Evolutionary conservation across 2,113 vertebrate species (phyloP).

Genomic region (Buteo buteo): DNA sequence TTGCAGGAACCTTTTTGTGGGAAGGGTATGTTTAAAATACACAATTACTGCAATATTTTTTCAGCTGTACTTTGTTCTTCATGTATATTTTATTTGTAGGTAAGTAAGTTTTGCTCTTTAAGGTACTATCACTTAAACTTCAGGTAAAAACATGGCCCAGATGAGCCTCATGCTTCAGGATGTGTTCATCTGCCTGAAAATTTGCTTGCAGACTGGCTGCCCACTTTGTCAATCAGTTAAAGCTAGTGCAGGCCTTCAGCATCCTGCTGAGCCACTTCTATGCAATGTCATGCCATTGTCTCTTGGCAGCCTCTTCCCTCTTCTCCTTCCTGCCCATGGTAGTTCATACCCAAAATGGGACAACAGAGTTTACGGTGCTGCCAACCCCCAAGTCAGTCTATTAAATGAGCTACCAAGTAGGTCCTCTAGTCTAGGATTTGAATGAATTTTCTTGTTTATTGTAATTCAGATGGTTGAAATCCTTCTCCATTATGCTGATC

Average conservation of each 20-base stretch:
- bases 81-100: neutral
- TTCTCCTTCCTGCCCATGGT: neutral
- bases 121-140: neutral
- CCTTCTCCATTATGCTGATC: constrained; percentile 87
- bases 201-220: neutral
- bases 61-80: neutral
- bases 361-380: neutral
- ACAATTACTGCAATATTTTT: neutral
- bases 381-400: neutral
- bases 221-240: neutral
- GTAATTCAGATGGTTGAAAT: constrained; percentile 90
- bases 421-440: neutral
- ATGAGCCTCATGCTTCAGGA: neutral
- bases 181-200: neutral
- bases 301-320: neutral
- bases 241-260: neutral
- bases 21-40: neutral
- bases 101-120: neutral
- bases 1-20: neutral
- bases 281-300: neutral
- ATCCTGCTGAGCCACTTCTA: neutral
- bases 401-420: neutral
- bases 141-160: neutral
- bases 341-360: neutral
- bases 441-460: neutral